phyloP scores from a whole-genome alignment of 2,888 invertebrate species.

The Xiphydria camelus region DNA sequence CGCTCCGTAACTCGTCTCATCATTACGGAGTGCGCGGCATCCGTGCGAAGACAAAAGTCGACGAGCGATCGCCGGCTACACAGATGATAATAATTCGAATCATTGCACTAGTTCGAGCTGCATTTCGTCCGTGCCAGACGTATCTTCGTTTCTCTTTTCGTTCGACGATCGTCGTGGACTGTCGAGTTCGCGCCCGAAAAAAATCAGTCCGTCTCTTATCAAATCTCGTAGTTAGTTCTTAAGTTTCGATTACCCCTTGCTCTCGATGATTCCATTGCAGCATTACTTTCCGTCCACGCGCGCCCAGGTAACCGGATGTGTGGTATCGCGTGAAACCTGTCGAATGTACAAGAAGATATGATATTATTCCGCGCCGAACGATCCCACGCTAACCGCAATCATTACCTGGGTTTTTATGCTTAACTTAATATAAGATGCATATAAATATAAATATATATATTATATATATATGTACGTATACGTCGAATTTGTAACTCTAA shows the following conservation, averaged over 20 bases:
- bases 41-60: too few relatives aligned
- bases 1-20: too few relatives aligned
- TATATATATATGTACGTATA: too few relatives aligned
- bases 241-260: conserved; percentile 16
- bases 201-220: neutral
- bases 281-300: conserved; percentile 43
- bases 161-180: neutral
- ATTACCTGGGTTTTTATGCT: neutral
- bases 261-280: conserved; percentile 20
- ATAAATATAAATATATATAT: too few relatives aligned
- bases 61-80: too few relatives aligned
- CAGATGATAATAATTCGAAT: too few relatives aligned
- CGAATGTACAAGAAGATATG: neutral
- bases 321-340: neutral
- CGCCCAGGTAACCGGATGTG: conserved; percentile 20
- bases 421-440: too few relatives aligned
- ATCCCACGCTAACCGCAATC: too few relatives aligned
- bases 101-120: too few relatives aligned
- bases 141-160: neutral
- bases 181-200: too few relatives aligned
- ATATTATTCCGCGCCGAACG: neutral
- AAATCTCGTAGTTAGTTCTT: neutral
- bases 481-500: too few relatives aligned
- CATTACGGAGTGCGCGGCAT: too few relatives aligned
- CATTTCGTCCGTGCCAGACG: neutral